Conservation (phyloP, 1,140 invertebrate species). For the Achatina immaculata region DNA sequence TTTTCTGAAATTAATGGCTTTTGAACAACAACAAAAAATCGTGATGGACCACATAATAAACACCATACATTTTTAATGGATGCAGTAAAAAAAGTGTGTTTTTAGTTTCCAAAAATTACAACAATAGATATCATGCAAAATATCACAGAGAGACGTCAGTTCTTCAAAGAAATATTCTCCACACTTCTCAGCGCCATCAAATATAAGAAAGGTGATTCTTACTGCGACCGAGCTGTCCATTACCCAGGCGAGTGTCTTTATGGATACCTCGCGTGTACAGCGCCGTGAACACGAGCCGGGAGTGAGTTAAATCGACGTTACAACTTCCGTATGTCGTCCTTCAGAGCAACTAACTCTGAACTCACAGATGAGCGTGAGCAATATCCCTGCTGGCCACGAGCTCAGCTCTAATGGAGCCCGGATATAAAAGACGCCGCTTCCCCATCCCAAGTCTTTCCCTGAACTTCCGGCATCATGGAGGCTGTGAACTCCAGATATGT, state of each 20-base stretch:
- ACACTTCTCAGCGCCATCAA: no score
- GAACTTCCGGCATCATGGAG: conserved; percentile 1
- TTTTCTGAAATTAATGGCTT: no score
- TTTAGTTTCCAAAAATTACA: no score
- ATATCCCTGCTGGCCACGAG: background rate
- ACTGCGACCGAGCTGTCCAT: conserved; percentile 12
- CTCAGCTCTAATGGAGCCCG: conserved; percentile 6
- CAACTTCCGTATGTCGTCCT: conserved; percentile 27
- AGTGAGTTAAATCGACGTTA: conserved; percentile 35
- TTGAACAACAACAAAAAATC: no score
- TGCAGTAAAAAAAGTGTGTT: no score
- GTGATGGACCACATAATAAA: no score
- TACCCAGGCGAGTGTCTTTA: background rate
- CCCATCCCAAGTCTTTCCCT: background rate
- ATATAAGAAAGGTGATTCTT: conserved; percentile 15
- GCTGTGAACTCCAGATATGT: background rate
- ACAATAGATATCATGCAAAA: no score
- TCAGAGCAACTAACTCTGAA: conserved; percentile 10
- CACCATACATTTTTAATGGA: no score
- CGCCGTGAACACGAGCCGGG: background rate
- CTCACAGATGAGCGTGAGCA: background rate
- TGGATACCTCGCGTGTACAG: conserved; percentile 14
- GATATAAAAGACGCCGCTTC: conserved; percentile 27
- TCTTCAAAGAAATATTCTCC: no score
- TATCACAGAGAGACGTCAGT: no score